A percentile compares a stretch with the other conserved stretches of the same genome.
Conservation (phyloP, 1,140 invertebrate genomes). For the Babylonia areolata region DNA sequence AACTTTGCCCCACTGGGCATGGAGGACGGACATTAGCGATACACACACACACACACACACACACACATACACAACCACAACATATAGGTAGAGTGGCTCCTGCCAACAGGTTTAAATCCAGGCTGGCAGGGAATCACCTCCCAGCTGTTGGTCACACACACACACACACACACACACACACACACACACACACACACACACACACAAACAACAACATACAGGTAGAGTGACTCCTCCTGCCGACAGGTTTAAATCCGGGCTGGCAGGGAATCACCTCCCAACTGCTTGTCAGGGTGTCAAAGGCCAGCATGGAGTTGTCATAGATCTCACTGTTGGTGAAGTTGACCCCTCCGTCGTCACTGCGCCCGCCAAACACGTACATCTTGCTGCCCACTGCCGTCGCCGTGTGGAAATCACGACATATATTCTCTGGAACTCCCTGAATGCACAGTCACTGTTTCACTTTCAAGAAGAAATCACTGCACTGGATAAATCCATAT, state of each 20-base stretch:
- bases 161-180: neutral
- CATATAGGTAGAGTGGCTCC: no score
- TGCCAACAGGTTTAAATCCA: neutral
- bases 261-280: constrained; percentile 82
- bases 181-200: constrained; percentile 80
- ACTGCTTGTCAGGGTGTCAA: constrained; percentile 83
- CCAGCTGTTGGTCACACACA: neutral
- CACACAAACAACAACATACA: constrained; percentile 79
- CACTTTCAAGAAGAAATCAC: no score
- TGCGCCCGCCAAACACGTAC: constrained; percentile 92
- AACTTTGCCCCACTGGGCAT: no score
- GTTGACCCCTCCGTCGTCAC: constrained; percentile 82
- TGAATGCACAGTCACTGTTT: neutral
- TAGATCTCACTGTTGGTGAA: constrained; percentile 85
- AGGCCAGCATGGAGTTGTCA: constrained; percentile 85
- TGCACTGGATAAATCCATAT: no score
- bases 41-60: constrained; percentile 4
- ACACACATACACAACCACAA: neutral
- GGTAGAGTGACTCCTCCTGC: constrained; percentile 90
- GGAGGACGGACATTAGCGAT: no score
- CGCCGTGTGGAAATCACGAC: constrained; percentile 92
- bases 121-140: no score
- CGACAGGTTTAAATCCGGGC: constrained; percentile 81
- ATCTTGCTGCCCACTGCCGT: constrained; percentile 84
- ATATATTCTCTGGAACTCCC: constrained; percentile 66